Evolutionary conservation across 2,797 vertebrate genomes (phyloP).

Genomic region (Pangasius krempfi): DNA sequence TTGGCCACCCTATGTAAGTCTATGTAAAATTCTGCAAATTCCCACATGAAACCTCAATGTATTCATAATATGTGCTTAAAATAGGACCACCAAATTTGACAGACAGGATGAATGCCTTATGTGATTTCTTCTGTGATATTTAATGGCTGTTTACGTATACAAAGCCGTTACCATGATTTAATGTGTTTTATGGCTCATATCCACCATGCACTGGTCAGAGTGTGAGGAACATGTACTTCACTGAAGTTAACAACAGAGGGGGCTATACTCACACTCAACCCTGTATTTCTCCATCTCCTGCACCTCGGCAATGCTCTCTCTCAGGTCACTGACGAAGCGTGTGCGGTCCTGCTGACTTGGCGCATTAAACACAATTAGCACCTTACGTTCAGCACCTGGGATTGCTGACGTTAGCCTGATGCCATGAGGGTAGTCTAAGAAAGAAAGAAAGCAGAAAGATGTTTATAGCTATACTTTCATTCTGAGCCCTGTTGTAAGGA

Average conservation of each 20-base stretch:
- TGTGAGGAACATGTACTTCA: background rate
- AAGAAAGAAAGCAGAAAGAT: conserved; percentile 30
- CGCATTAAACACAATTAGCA: conserved; percentile 89
- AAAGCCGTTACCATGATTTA: background rate
- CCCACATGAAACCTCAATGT: background rate
- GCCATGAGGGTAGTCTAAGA: conserved; percentile 88
- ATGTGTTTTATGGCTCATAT: background rate
- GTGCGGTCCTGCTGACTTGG: conserved; percentile 91
- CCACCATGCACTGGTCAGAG: background rate
- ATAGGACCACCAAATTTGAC: background rate
- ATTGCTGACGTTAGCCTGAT: conserved; percentile 87
- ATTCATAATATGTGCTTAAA: background rate
- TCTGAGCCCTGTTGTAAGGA: background rate
- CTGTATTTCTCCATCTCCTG: conserved; percentile 96
- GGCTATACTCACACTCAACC: conserved; percentile 85
- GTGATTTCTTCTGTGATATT: background rate
- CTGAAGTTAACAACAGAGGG: conserved; percentile 41
- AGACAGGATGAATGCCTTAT: background rate
- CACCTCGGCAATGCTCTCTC: conserved; percentile 90
- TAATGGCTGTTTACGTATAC: background rate
- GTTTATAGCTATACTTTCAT: background rate
- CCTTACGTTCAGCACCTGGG: conserved; percentile 88
- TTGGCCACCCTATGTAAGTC: background rate
- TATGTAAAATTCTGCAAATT: background rate
- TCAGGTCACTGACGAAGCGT: conserved; percentile 88